Evolutionary conservation across 2,888 invertebrate species (phyloP).

Genomic region (Dendrolimus houi): DNA sequence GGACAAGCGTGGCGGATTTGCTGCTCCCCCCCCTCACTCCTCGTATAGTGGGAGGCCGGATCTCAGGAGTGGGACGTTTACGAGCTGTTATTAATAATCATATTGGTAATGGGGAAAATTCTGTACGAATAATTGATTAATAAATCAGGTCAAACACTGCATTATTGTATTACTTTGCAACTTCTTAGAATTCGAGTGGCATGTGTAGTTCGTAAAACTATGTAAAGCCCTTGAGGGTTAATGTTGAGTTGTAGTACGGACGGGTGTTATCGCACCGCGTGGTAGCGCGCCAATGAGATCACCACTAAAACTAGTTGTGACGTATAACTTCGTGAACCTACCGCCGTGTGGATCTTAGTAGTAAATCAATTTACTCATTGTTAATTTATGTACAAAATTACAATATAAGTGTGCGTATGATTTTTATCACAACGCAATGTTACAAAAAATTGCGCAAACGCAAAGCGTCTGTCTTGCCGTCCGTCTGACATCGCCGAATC

Average conservation of each 20-base stretch:
- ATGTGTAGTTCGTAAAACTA: slow-evolving; percentile 6
- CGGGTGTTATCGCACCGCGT: slow-evolving; percentile 38
- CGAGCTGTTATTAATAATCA: not conserved
- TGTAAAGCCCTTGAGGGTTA: slow-evolving; percentile 28
- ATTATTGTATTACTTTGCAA: slow-evolving; percentile 5
- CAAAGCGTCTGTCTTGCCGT: no score
- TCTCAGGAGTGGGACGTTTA: no score
- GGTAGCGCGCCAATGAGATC: slow-evolving; percentile 50
- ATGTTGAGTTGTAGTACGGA: slow-evolving; percentile 23
- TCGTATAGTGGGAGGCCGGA: no score
- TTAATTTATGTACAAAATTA: slow-evolving; percentile 14
- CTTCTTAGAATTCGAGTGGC: slow-evolving; percentile 2
- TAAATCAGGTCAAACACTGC: not conserved
- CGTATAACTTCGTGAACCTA: slow-evolving; percentile 33
- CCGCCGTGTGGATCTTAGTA: slow-evolving; percentile 9
- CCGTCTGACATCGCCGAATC: no score
- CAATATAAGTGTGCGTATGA: slow-evolving; percentile 12
- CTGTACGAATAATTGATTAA: not conserved
- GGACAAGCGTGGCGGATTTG: no score
- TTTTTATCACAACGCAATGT: slow-evolving; percentile 1
- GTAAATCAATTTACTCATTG: slow-evolving; percentile 26
- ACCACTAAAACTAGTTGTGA: slow-evolving; percentile 67
- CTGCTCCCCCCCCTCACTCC: no score
- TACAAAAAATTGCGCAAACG: slow-evolving; percentile 3
- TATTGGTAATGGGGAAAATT: not conserved